These are phyloP conservation scores for Caenorhabditis latens DNA, from an alignment of 1,140 invertebrate genomes.

Conservation along the genomic window DNA sequence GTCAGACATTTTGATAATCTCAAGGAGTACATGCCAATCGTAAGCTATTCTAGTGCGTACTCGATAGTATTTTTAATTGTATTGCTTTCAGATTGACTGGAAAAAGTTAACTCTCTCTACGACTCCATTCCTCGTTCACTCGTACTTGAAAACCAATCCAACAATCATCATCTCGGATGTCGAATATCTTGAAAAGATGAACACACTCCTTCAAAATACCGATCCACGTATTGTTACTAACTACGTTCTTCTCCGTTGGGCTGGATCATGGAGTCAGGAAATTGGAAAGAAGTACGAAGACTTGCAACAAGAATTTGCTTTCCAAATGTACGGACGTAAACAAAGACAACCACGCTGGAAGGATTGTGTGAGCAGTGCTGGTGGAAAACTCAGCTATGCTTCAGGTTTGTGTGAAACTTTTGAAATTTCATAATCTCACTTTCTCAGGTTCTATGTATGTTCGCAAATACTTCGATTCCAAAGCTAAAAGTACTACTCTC, in stretches of 20 bases:
- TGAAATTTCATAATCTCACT: not conserved
- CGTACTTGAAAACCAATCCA: constrained; percentile 66
- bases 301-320: constrained; percentile 66
- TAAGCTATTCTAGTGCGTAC: not conserved
- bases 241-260: constrained; percentile 65
- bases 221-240: constrained; percentile 66
- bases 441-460: constrained; percentile 54
- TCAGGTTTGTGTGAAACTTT: constrained; percentile 79
- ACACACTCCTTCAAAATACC: constrained; percentile 60
- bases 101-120: constrained; percentile 61
- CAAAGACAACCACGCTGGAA: constrained; percentile 76
- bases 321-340: constrained; percentile 73
- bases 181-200: constrained; percentile 44
- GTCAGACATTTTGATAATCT: constrained; percentile 67
- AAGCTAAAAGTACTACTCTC: constrained; percentile 78
- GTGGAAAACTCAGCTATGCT: constrained; percentile 79
- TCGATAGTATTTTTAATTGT: constrained; percentile 5
- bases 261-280: constrained; percentile 52
- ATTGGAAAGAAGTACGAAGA: constrained; percentile 66
- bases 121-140: constrained; percentile 65
- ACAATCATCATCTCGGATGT: constrained; percentile 63
- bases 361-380: constrained; percentile 72
- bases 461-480: constrained; percentile 44
- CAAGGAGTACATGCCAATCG: constrained; percentile 64
- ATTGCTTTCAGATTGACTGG: constrained; percentile 72